Conservation (phyloP, 2,888 invertebrate species). For the Stictocephala bisonia region DNA sequence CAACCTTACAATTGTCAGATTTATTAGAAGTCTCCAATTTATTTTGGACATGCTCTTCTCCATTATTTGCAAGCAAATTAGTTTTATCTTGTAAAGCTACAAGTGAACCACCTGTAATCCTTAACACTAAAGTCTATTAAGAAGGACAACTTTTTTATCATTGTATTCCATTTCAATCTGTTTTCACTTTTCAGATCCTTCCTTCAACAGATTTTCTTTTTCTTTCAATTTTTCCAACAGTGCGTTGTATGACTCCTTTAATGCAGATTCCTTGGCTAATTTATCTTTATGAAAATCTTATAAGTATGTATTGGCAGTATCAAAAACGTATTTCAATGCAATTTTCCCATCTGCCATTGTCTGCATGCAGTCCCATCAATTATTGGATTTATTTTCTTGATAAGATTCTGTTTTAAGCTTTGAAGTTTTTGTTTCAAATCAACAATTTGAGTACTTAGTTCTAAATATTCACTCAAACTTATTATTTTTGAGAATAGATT, state of each 20-base stretch:
- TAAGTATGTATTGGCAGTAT: conserved; percentile 64
- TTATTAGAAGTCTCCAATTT: background rate
- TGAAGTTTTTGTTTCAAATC: conserved; percentile 82
- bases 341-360: conserved; percentile 83
- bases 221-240: background rate
- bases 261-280: conserved; percentile 54
- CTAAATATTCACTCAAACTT: conserved; percentile 70
- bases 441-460: conserved; percentile 78
- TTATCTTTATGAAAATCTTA: conserved; percentile 66
- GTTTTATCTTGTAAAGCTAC: too few relatives aligned
- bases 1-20: conserved; percentile 8
- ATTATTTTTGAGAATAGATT: conserved; percentile 61
- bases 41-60: too few relatives aligned
- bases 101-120: too few relatives aligned
- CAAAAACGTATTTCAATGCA: conserved; percentile 74
- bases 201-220: background rate
- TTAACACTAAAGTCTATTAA: too few relatives aligned
- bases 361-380: conserved; percentile 78
- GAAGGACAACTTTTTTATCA: too few relatives aligned
- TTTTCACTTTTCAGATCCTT: background rate
- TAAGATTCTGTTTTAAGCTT: too few relatives aligned
- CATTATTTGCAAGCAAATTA: too few relatives aligned
- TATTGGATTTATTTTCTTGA: conserved; percentile 77
- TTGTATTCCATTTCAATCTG: background rate
- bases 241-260: conserved; percentile 53